Base-by-base conservation (phyloP, 2,113 vertebrate species). In the Platycercus adscitus region DNA sequence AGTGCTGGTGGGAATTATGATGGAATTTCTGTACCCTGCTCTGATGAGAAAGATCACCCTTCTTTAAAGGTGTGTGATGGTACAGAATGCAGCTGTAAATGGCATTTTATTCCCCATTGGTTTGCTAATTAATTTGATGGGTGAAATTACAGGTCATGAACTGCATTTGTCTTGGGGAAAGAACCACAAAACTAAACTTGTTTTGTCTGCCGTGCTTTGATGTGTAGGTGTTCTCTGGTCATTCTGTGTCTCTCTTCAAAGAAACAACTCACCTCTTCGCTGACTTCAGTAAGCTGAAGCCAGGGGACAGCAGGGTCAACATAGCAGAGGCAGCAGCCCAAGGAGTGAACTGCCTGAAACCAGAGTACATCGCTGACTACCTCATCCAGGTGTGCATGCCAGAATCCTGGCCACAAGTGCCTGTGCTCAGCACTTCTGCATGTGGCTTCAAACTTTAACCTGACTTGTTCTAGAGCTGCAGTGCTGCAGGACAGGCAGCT, bases 281-380 rank as follows among this genome's bases (percentile, higher is more conserved):
- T 81, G 99, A 99, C 96, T 98, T 99, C 72, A 98, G 95, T 88
- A 99, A 99, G 47, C 97, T 99, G 81, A 99, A 99, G 91, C 98
- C 98, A 2, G 98, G 97, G 11, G 99, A 99, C 80, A 86, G 96
- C 80, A 98, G 97, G 84, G 97, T 99, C 28, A 97, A 99, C 0
- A 52, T 99, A 25, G 91, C 97, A 4, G 98, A 99, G 41, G 99
- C 99, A 0, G 91, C 98, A 39, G 93, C 98, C 47, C 98, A 99
- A 3, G 98, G 98, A 31, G 98, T 99, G 64, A 97, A 93, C 68
- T 99, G 99, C 93, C 93, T 99, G 80, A 99, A 98, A 78, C 99
- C 99, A 0, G 99, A 99, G 73, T 99, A 99, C 96, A 99, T 99
- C 2, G 99, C 99, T 31, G 99, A 99, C 95, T 99, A 99, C 89